phyloP scores from a whole-genome alignment of 2,113 vertebrate species.

The Salvelinus alpinus region DNA sequence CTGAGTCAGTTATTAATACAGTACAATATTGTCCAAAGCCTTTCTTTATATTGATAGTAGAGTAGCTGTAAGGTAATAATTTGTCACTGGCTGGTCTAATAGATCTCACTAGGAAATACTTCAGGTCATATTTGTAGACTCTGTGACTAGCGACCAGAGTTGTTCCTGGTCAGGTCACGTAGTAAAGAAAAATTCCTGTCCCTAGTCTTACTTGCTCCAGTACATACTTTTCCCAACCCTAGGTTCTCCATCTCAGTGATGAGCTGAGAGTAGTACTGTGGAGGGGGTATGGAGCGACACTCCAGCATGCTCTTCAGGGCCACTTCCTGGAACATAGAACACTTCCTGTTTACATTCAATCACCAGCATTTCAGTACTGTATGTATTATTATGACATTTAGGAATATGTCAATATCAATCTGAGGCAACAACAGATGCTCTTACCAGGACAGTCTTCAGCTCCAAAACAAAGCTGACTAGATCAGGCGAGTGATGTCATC shows the following conservation, averaged over 20 bases:
- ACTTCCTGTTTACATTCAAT: neutral
- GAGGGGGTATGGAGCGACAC: constrained; percentile 71
- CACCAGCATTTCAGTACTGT: neutral
- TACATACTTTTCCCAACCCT: constrained; percentile 93
- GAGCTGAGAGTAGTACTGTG: constrained; percentile 87
- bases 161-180: neutral
- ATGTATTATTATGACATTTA: neutral
- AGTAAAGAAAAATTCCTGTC: too few species aligned
- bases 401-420: constrained; percentile 5
- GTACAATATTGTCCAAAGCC: constrained; percentile 24
- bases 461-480: constrained; percentile 89
- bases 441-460: constrained; percentile 92
- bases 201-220: too few species aligned
- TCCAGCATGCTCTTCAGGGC: constrained; percentile 80
- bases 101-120: neutral
- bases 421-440: constrained; percentile 24
- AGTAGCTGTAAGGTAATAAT: neutral
- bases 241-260: constrained; percentile 86
- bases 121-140: neutral
- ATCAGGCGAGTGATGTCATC: constrained; percentile 83
- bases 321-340: constrained; percentile 80
- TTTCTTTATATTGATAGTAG: constrained; percentile 2
- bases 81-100: neutral
- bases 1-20: constrained; percentile 29
- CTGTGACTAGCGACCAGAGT: neutral